Evolutionary conservation across 2,888 invertebrate genomes (phyloP).

Genomic region (Chydorus sphaericus): DNA sequence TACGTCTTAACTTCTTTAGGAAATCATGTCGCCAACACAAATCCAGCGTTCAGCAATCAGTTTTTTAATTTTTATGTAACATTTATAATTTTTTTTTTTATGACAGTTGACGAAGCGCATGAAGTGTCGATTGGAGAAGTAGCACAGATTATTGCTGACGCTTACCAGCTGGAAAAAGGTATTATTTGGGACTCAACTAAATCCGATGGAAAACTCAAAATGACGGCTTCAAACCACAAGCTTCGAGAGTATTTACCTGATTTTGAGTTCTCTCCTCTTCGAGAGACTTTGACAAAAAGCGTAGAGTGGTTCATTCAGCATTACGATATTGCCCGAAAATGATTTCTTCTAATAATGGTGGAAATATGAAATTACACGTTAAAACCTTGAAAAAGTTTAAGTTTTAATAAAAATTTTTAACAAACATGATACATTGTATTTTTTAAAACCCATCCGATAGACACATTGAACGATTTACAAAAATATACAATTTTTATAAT

Average conservation of each 20-base stretch:
- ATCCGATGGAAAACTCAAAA: conserved; percentile 94
- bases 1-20: no score
- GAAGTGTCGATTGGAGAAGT: conserved; percentile 80
- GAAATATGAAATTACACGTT: no score
- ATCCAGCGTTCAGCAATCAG: no score
- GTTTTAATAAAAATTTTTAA: no score
- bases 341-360: no score
- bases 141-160: conserved; percentile 69
- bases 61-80: background rate
- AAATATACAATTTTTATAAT: no score
- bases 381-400: no score
- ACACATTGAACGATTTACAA: no score
- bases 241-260: conserved; percentile 58
- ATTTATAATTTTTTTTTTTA: background rate
- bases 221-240: conserved; percentile 92
- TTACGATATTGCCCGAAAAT: conserved; percentile 52
- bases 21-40: no score
- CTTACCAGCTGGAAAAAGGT: conserved; percentile 53
- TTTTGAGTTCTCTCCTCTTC: conserved; percentile 82
- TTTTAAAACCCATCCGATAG: no score
- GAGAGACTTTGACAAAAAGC: conserved; percentile 62
- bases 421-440: no score
- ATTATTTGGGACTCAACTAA: conserved; percentile 66
- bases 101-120: conserved; percentile 74
- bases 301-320: conserved; percentile 80